A percentile compares a stretch with the other conserved stretches of the same genome.
Conservation (phyloP, 1,140 invertebrate species). For the Drosophila azteca region DNA sequence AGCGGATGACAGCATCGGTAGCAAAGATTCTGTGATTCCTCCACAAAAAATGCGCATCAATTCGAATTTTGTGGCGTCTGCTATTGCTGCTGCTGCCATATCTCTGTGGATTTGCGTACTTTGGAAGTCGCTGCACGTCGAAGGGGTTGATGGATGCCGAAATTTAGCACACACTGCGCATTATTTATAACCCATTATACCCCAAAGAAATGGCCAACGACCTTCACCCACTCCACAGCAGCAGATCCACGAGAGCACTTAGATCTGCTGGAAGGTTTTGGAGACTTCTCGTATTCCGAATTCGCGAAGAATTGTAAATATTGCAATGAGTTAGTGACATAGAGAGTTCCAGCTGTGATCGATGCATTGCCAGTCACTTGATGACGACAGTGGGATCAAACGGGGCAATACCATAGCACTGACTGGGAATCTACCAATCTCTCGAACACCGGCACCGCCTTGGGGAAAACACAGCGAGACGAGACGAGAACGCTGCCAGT, state of each 20-base stretch:
- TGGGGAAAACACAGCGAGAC: constrained; percentile 31
- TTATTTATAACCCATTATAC: constrained; percentile 27
- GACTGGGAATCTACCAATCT: constrained; percentile 34
- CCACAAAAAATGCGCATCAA: constrained; percentile 31
- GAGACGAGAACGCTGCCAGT: neutral
- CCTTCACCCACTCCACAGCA: constrained; percentile 3
- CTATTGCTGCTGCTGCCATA: neutral
- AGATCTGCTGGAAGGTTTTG: neutral
- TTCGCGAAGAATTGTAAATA: too few species aligned
- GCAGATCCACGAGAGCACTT: neutral
- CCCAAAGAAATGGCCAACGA: constrained; percentile 28
- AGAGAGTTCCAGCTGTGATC: constrained; percentile 4
- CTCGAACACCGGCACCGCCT: neutral
- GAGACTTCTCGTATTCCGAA: neutral
- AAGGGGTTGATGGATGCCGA: constrained; percentile 22
- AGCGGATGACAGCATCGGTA: too few species aligned
- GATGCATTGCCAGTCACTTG: neutral
- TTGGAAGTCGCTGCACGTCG: constrained; percentile 36
- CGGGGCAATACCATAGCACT: constrained; percentile 31
- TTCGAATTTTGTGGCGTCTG: neutral
- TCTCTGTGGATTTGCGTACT: neutral
- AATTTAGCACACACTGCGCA: constrained; percentile 24
- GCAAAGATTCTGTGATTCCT: constrained; percentile 3
- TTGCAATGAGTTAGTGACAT: too few species aligned
- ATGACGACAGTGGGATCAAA: constrained; percentile 9